Evolutionary conservation across 2,113 vertebrate species (phyloP).

Genomic region (Oriolus oriolus): DNA sequence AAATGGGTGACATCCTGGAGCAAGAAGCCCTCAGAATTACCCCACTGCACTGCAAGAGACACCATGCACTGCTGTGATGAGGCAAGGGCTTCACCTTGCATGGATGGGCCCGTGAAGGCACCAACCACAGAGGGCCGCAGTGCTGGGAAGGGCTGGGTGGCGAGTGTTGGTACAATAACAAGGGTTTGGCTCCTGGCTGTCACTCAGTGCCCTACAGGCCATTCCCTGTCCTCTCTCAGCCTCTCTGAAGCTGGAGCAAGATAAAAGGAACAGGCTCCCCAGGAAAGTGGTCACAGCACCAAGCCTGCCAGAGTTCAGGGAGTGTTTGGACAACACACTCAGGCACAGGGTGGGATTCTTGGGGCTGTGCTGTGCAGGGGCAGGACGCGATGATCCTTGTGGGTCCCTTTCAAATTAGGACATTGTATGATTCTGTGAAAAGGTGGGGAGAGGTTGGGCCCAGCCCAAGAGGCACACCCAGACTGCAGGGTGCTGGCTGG

Average conservation of each 20-base stretch:
- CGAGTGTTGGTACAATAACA: not conserved
- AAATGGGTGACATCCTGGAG: not conserved
- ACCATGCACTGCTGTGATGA: not conserved
- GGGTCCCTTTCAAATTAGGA: not conserved
- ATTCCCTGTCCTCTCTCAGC: not conserved
- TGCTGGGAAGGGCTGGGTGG: not conserved
- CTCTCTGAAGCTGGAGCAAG: not conserved
- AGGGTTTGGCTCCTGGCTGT: not conserved
- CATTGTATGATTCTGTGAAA: not conserved
- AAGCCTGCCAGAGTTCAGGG: not conserved
- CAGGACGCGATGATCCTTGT: not conserved
- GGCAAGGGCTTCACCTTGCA: not conserved
- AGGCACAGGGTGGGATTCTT: not conserved
- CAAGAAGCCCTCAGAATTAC: not conserved
- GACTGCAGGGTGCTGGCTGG: not conserved
- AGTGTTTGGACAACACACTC: not conserved
- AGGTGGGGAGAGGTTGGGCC: not conserved
- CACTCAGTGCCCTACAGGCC: not conserved
- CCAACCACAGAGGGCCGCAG: not conserved
- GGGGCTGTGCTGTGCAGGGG: not conserved
- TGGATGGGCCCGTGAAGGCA: not conserved
- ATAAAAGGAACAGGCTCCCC: not conserved
- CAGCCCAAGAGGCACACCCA: not conserved
- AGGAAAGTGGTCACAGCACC: not conserved
- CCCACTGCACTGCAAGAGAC: not conserved